Percentiles rank a stretch among this genome's conserved stretches.
phyloP scores from a whole-genome alignment of 1,140 invertebrate species.

The Formica selysi region DNA sequence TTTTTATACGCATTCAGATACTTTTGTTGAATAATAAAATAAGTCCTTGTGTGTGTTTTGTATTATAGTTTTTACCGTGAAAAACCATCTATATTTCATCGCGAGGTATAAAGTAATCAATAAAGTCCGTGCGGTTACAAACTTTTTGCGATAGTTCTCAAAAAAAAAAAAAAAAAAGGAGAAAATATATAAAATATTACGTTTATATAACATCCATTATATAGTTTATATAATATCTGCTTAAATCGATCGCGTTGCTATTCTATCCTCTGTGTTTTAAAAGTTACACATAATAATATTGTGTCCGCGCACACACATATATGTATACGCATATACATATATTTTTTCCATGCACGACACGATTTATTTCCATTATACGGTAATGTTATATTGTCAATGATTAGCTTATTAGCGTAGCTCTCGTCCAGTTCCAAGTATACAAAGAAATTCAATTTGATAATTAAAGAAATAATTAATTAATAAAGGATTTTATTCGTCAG shows the following conservation, averaged over 20 bases:
- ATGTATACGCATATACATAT: not conserved
- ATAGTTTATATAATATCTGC: slow-evolving; percentile 7
- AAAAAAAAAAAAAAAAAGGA: not conserved
- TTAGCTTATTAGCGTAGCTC: not conserved
- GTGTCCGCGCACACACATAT: no score
- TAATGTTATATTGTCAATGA: not conserved
- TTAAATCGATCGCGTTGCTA: slow-evolving; percentile 35
- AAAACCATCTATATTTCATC: slow-evolving; percentile 22
- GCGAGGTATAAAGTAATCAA: slow-evolving; percentile 25
- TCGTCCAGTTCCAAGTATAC: not conserved
- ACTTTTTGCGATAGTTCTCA: slow-evolving; percentile 46
- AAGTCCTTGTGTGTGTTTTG: not conserved
- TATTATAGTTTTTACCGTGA: not conserved
- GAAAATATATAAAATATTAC: not conserved
- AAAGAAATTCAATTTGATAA: not conserved
- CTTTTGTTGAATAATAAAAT: not conserved
- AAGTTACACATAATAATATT: slow-evolving; percentile 29
- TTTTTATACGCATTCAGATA: not conserved
- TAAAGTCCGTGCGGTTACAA: not conserved
- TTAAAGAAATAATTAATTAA: not conserved
- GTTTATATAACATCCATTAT: not conserved
- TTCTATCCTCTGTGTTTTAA: not conserved
- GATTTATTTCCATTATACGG: slow-evolving; percentile 27
- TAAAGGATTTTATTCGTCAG: not conserved
- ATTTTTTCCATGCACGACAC: not conserved